Percentiles rank a stretch among this genome's conserved stretches.
Evolutionary conservation across 2,113 vertebrate species (phyloP).

Genomic region (Tylochromis polylepis): DNA sequence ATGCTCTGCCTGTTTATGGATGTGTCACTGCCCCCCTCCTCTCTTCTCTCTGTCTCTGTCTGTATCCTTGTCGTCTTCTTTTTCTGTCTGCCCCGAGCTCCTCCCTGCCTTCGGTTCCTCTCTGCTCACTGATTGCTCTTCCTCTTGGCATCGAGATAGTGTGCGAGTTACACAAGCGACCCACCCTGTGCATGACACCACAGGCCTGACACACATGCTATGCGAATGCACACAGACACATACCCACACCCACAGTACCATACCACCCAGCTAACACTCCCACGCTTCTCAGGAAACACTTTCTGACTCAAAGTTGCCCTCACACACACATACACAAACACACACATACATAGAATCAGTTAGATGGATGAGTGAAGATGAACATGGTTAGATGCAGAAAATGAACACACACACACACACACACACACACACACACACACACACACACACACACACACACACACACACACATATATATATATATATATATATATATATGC

Average conservation of each 20-base stretch:
- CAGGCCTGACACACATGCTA: neutral
- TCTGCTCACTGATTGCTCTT: slow-evolving; percentile 69
- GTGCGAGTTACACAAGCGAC: slow-evolving; percentile 25
- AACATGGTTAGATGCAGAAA: slow-evolving; percentile 39
- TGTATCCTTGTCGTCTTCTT: slow-evolving; percentile 29
- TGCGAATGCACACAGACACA: neutral
- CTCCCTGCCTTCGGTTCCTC: slow-evolving; percentile 42
- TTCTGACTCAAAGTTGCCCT: neutral
- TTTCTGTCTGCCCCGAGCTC: slow-evolving; percentile 9
- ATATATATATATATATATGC: too few relatives aligned
- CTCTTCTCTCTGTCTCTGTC: slow-evolving; percentile 27
- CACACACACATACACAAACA: neutral
- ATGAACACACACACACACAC: neutral
- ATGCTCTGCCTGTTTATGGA: slow-evolving; percentile 38
- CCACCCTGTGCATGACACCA: slow-evolving; percentile 65
- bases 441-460: too few relatives aligned
- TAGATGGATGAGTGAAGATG: slow-evolving; percentile 9
- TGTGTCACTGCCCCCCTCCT: neutral
- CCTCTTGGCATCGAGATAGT: slow-evolving; percentile 65
- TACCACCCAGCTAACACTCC: neutral
- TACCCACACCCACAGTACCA: neutral
- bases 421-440: neutral
- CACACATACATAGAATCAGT: slow-evolving; percentile 26
- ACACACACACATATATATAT: too few relatives aligned
- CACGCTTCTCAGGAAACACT: slow-evolving; percentile 8